Conservation (phyloP, 1,140 invertebrate species). For the Scylla paramamosain region DNA sequence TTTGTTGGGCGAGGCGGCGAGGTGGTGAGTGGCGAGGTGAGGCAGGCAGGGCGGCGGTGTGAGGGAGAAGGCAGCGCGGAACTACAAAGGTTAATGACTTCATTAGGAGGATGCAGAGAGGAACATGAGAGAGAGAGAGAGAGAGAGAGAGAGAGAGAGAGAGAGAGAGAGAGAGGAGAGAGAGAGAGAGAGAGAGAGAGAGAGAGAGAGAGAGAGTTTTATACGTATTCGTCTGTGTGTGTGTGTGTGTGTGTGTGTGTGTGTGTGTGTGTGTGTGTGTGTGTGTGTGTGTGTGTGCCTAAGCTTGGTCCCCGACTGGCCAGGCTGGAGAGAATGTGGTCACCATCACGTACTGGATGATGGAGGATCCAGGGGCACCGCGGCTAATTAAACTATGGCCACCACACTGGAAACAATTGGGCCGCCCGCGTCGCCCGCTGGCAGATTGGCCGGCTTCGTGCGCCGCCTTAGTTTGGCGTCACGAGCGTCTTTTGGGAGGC, state of each 20-base stretch:
- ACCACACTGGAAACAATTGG: constrained; percentile 52
- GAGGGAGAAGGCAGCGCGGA: not conserved
- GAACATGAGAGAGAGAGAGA: constrained; percentile 60
- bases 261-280: not conserved
- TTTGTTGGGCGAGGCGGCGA: not conserved
- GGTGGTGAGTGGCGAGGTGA: not conserved
- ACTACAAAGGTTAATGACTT: not conserved
- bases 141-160: constrained; percentile 56
- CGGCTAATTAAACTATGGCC: constrained; percentile 63
- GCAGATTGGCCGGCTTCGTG: constrained; percentile 69
- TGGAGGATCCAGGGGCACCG: constrained; percentile 37
- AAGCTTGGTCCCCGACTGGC: not conserved
- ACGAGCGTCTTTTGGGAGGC: constrained; percentile 63
- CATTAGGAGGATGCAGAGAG: constrained; percentile 31
- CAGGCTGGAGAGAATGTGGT: constrained; percentile 44
- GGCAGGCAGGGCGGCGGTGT: not conserved
- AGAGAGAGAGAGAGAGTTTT: not conserved
- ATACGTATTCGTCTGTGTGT: no score
- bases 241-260: no score
- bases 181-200: not conserved
- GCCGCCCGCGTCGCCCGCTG: constrained; percentile 5
- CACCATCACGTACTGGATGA: constrained; percentile 60
- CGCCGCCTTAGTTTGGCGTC: constrained; percentile 60
- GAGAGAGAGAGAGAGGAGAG: not conserved
- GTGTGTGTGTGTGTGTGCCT: constrained; percentile 25